Evolutionary conservation across 2,113 vertebrate species (phyloP), one percentile per base, ranked within the genome.

Genomic region (Protobothrops flavoviridis): DNA sequence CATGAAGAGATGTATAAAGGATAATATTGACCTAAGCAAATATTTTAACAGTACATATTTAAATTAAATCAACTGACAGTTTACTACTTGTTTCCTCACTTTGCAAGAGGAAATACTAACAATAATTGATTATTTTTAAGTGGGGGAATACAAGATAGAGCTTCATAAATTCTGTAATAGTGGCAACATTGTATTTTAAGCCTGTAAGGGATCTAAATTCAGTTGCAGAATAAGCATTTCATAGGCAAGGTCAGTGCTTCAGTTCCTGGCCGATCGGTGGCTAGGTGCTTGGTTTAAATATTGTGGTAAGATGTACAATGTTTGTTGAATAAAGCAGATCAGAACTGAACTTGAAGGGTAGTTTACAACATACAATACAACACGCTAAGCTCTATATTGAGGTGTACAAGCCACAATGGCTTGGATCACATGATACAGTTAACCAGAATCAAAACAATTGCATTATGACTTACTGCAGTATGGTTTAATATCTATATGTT

Each of bases 1-100:
- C 0, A 50, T 55, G 3, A 0, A 21, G 23, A 39, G 17, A 0
- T 10, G 0, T 10, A 53, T 43, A n/a, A 33, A 85, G 0, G 39
- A 85, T 74, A 87, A 48, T 91, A 20, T 50, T 85, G 24, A 8
- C 5, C 15, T 0, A 13, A 45, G 45, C 21, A 3, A 74, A 5
- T 0, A 10, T 5, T 33, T 85, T 64, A 43, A 12, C 5, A 4
- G 74, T 91, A 26, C 3, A 74, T 39, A 17, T 91, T 45, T 13
- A 26, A 81, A 81, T 81, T 43, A 33, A 81, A 81, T 39, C 74
- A 21, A 15, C 74, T 59, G 8, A 39, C 26, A 87, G 55, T 86
- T 26, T n/a, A 48, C 39, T 48, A 48, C 39, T 64, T 64, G 13
- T 89, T 43, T 39, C 17, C 33, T 81, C 15, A 81, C 6, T 81